phyloP scores from a whole-genome alignment of 2,797 vertebrate species.

The Enteromius treurensis region DNA sequence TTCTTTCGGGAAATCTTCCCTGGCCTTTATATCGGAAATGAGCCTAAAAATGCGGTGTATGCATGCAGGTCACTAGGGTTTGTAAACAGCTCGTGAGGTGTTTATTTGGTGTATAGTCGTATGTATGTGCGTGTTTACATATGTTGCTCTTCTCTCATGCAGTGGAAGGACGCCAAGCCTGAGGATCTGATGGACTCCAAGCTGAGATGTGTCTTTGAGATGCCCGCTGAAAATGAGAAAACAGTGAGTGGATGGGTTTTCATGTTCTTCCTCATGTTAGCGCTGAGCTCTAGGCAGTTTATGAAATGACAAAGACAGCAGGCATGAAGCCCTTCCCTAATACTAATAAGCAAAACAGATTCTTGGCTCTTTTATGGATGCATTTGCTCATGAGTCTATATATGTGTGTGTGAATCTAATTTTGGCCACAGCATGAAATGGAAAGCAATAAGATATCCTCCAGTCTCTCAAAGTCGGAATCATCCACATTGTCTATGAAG shows the following conservation, averaged over 20 bases:
- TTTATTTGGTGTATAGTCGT: slow-evolving; percentile 22
- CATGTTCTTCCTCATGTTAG: neutral
- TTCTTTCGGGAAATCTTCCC: neutral
- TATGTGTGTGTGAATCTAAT: slow-evolving; percentile 31
- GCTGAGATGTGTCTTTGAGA: slow-evolving; percentile 97
- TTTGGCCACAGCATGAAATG: slow-evolving; percentile 86
- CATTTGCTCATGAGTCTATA: neutral
- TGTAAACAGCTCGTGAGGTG: slow-evolving; percentile 5
- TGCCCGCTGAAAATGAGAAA: slow-evolving; percentile 95
- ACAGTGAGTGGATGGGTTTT: slow-evolving; percentile 77
- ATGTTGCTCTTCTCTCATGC: slow-evolving; percentile 54
- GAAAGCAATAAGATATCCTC: slow-evolving; percentile 95
- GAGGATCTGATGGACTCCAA: slow-evolving; percentile 99
- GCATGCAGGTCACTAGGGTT: neutral
- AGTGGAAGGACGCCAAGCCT: slow-evolving; percentile 99
- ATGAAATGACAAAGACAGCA: slow-evolving; percentile 1
- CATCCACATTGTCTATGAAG: slow-evolving; percentile 85
- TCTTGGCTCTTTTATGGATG: neutral
- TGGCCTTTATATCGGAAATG: neutral
- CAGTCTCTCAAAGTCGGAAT: slow-evolving; percentile 92
- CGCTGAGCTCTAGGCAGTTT: neutral
- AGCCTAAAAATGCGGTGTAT: neutral
- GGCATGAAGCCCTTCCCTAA: neutral
- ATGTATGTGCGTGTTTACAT: neutral
- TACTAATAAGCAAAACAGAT: slow-evolving; percentile 7